Conservation (phyloP, 2,888 invertebrate genomes). For the Idaea aversata region DNA sequence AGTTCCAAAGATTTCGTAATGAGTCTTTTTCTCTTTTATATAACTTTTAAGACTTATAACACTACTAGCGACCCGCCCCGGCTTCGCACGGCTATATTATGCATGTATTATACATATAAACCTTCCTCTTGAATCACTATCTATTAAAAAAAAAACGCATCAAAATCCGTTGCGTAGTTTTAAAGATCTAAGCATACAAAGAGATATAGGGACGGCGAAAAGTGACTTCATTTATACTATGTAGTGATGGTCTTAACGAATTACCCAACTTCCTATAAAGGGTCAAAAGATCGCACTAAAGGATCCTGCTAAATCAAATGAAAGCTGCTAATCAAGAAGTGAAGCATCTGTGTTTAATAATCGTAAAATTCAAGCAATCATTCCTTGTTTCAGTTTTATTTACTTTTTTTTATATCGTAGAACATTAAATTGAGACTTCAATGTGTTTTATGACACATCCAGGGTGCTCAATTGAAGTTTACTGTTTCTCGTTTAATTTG, state of each 20-base stretch:
- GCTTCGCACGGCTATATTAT: too few species aligned
- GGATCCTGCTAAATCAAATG: conserved; percentile 7
- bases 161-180: too few species aligned
- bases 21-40: too few species aligned
- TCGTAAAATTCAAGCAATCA: conserved; percentile 25
- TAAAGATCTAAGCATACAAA: too few species aligned
- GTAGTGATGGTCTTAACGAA: background rate
- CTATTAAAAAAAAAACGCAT: too few species aligned
- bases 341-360: conserved; percentile 18
- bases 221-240: too few species aligned
- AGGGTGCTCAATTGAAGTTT: background rate
- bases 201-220: too few species aligned
- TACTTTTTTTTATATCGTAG: conserved; percentile 8
- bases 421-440: conserved; percentile 6
- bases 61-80: too few species aligned
- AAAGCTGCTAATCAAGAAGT: conserved; percentile 23
- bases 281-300: background rate
- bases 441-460: conserved; percentile 1
- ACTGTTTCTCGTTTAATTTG: background rate
- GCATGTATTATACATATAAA: too few species aligned
- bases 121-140: too few species aligned
- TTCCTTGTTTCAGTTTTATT: conserved; percentile 21
- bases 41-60: too few species aligned
- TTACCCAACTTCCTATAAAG: background rate
- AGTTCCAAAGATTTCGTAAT: too few species aligned